A percentile compares a stretch with the other conserved stretches of the same genome.
These are phyloP conservation scores for Labeo rohita DNA, from an alignment of 2,113 vertebrate genomes.

Conservation along the genomic window DNA sequence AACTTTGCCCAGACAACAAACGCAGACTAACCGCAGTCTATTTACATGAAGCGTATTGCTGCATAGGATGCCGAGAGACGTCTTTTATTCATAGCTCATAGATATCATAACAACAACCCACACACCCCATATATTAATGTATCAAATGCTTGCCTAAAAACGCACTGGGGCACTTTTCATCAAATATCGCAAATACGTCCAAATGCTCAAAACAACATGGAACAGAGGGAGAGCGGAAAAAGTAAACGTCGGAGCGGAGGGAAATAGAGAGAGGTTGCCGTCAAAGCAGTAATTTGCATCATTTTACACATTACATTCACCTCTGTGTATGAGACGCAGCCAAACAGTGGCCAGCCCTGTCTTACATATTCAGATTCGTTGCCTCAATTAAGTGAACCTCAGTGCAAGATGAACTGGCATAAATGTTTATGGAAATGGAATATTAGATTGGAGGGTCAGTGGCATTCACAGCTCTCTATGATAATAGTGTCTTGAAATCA, in stretches of 20 bases:
- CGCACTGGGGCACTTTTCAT: conserved; percentile 49
- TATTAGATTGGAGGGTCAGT: conserved; percentile 78
- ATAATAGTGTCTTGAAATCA: conserved; percentile 84
- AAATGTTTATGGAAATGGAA: conserved; percentile 83
- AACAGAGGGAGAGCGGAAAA: conserved; percentile 42
- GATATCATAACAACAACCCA: conserved; percentile 56
- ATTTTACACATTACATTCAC: conserved; percentile 77
- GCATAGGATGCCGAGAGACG: conserved; percentile 29
- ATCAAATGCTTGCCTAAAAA: conserved; percentile 54
- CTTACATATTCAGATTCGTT: conserved; percentile 80
- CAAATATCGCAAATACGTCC: conserved; percentile 51
- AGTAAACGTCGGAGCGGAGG: conserved; percentile 49
- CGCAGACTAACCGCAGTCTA: conserved; percentile 29
- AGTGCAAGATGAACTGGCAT: conserved; percentile 78
- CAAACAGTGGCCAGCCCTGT: conserved; percentile 68
- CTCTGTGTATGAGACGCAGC: conserved; percentile 68
- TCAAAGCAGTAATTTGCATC: conserved; percentile 79
- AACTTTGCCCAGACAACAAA: conserved; percentile 47
- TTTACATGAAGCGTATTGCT: conserved; percentile 40
- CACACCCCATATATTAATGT: conserved; percentile 57
- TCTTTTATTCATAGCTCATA: conserved; percentile 51
- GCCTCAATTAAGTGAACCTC: conserved; percentile 82
- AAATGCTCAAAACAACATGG: conserved; percentile 54
- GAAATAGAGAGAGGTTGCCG: conserved; percentile 61
- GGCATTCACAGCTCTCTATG: conserved; percentile 74